Conservation (phyloP, 1,140 invertebrate genomes). For the Cephus cinctus region DNA sequence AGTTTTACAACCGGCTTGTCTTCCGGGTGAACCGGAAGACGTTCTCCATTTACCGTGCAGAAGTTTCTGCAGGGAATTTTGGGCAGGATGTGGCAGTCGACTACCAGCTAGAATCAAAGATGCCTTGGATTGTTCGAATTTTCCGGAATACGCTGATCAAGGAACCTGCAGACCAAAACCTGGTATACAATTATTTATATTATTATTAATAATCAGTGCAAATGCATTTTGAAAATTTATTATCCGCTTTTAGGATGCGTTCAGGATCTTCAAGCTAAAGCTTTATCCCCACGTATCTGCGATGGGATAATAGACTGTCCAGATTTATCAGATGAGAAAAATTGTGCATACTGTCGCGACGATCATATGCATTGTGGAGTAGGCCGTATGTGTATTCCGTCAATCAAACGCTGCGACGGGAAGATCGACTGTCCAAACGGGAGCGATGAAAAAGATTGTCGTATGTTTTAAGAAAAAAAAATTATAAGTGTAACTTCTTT, state of each 20-base stretch:
- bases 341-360: slow-evolving; percentile 73
- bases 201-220: slow-evolving; percentile 4
- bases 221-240: not conserved
- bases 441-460: slow-evolving; percentile 81
- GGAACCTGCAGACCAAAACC: slow-evolving; percentile 75
- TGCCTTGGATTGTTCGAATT: slow-evolving; percentile 75
- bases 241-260: slow-evolving; percentile 61
- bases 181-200: slow-evolving; percentile 54
- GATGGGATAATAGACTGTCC: slow-evolving; percentile 85
- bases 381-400: slow-evolving; percentile 71
- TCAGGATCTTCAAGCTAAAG: slow-evolving; percentile 67
- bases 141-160: slow-evolving; percentile 74
- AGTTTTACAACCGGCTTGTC: slow-evolving; percentile 77
- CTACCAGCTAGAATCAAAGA: slow-evolving; percentile 69
- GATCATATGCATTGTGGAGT: slow-evolving; percentile 75
- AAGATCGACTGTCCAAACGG: slow-evolving; percentile 80
- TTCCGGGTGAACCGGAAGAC: slow-evolving; percentile 53
- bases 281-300: slow-evolving; percentile 73
- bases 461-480: slow-evolving; percentile 59
- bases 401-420: slow-evolving; percentile 75
- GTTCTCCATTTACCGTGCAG: slow-evolving; percentile 72
- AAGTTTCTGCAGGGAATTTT: slow-evolving; percentile 83
- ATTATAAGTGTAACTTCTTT: not conserved
- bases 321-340: slow-evolving; percentile 77
- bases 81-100: slow-evolving; percentile 75